A percentile compares a stretch with the other conserved stretches of the same genome.
Evolutionary conservation across 2,113 vertebrate species (phyloP).

Genomic region (Notarius lentiginosus): DNA sequence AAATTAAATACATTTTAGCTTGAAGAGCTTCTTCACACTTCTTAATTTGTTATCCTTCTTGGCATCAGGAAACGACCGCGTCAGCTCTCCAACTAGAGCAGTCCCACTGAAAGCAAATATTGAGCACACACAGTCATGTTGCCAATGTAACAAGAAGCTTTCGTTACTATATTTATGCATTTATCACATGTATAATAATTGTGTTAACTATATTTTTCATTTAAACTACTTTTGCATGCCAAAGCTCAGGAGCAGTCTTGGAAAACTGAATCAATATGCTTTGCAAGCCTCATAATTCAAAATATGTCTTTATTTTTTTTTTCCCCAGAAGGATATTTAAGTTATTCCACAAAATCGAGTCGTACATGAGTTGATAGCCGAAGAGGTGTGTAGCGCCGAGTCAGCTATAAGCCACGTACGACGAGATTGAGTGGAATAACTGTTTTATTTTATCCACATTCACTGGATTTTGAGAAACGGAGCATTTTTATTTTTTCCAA

Average conservation of each 20-base stretch:
- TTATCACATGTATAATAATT: constrained; percentile 33
- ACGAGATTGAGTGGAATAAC: too few species aligned
- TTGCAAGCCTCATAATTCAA: constrained; percentile 40
- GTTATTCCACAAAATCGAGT: too few species aligned
- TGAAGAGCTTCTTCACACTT: background rate
- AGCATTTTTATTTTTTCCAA: too few species aligned
- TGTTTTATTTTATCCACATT: too few species aligned
- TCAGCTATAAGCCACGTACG: too few species aligned
- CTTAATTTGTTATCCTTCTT: background rate
- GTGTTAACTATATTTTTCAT: constrained; percentile 32
- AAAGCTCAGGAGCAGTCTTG: constrained; percentile 29
- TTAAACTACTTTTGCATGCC: constrained; percentile 4
- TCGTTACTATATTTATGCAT: constrained; percentile 44
- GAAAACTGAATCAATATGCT: constrained; percentile 30
- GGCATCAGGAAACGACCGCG: background rate
- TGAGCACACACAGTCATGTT: constrained; percentile 34
- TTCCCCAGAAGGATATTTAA: background rate
- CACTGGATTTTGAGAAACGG: too few species aligned
- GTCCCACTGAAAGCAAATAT: constrained; percentile 19
- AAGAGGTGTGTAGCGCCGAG: too few species aligned
- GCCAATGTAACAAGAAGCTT: constrained; percentile 26
- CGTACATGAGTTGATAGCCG: too few species aligned
- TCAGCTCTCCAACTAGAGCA: constrained; percentile 38
- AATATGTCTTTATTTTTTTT: too few species aligned
- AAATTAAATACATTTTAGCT: background rate